These are phyloP conservation scores for Lycaon pictus DNA, from an alignment of 2,113 vertebrate species.

Conservation along the genomic window DNA sequence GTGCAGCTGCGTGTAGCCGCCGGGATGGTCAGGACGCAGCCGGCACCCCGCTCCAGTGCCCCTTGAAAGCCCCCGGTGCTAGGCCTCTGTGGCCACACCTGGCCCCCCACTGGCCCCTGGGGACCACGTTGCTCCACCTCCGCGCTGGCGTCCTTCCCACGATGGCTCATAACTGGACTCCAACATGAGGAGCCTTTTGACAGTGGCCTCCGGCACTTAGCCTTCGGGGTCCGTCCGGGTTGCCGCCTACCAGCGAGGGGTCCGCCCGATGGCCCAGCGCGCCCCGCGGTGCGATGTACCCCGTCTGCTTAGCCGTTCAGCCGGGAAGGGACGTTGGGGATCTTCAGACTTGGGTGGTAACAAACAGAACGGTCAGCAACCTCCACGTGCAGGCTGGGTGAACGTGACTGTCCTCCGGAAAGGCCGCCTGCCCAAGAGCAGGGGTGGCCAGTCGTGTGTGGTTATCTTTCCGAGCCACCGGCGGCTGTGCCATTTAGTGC, in stretches of 20 bases:
- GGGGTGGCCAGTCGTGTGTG: no score
- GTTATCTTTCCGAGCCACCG: accelerated
- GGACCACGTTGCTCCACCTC: accelerated
- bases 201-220: accelerated
- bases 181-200: accelerated
- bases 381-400: accelerated
- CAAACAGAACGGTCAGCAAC: accelerated
- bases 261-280: accelerated
- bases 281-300: accelerated
- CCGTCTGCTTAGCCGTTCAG: accelerated
- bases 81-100: accelerated
- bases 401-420: not conserved
- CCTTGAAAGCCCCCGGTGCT: accelerated
- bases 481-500: accelerated
- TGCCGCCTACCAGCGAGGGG: accelerated
- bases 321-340: no score
- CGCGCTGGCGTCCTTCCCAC: not conserved
- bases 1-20: accelerated
- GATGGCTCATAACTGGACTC: accelerated
- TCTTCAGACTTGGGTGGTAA: accelerated
- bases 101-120: accelerated
- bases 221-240: accelerated
- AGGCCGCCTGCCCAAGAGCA: no score
- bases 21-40: not conserved
- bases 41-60: accelerated